Evolutionary conservation across 2,113 vertebrate species (phyloP), one percentile per base, ranked within the genome.

Genomic region (Lagopus muta): DNA sequence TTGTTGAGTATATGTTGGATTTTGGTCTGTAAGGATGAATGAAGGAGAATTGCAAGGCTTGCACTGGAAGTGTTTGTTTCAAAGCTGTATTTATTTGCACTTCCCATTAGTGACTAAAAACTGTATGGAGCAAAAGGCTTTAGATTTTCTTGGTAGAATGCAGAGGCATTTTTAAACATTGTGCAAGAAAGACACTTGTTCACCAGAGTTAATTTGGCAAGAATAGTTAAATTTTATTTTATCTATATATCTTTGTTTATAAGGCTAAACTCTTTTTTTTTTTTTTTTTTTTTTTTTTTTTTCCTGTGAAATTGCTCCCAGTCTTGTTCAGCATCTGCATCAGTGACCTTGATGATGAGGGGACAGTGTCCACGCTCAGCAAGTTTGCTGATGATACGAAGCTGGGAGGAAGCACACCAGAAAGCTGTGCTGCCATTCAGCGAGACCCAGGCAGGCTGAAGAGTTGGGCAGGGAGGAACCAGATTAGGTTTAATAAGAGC

Each of bases 1-100:
- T 86, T 52, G 40, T 42, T 48, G 65, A 92, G 34, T 69, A 43
- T 83, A 32, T 40, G 28, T 80, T 57, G 71, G 34, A 40, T 92
- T 92, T 76, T 69, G n/a, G 74, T 82, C 60, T 90, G 70, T 93
- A 57, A 28, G 76, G 74, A n/a, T 57, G 77, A 92, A 60, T 70
- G 28, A 66, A 55, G 58, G 43, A 72, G 88, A 95, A 80, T 80
- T 32, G 61, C 38, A 65, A 52, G 28, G 66, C 61, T 85, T 88
- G 38, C 21, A 64, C 12, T 75, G 45, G 21, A 78, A 72, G 21
- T 25, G 17, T 86, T 79, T 86, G 24, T 76, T 89, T 48, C 62
- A 78, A 89, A 90, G 69, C 21, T 20, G 5, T 75, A 34, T 79
- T 93, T 77, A 66, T 81, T 72, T 80, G 62, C 21, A 77, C 42